These are phyloP conservation scores for Andrena marginata DNA, from an alignment of 2,888 invertebrate genomes.

Conservation along the genomic window DNA sequence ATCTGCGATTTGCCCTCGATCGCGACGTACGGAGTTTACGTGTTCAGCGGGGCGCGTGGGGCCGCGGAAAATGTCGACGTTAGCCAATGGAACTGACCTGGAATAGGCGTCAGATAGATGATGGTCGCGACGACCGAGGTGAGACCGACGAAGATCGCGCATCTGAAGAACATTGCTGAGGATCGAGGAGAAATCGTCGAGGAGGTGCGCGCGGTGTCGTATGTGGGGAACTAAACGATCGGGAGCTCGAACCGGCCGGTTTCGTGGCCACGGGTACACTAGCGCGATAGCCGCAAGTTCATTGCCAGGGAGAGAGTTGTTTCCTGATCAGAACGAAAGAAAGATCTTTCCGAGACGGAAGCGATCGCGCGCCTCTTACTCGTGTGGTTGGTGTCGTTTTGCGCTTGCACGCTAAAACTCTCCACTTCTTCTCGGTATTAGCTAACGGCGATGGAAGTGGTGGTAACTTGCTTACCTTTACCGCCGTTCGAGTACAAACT, in stretches of 20 bases:
- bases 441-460: no score
- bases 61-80: no score
- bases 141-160: slow-evolving; percentile 89
- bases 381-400: not conserved
- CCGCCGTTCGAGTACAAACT: no score
- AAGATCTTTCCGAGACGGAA: slow-evolving; percentile 66
- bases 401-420: not conserved
- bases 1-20: not conserved
- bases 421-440: no score
- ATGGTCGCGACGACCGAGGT: slow-evolving; percentile 89
- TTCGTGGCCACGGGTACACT: slow-evolving; percentile 81
- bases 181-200: not conserved
- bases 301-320: slow-evolving; percentile 83
- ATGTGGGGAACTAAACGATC: slow-evolving; percentile 45
- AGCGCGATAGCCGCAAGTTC: slow-evolving; percentile 80
- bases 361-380: slow-evolving; percentile 11
- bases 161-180: slow-evolving; percentile 86
- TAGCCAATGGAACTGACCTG: slow-evolving; percentile 85
- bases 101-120: slow-evolving; percentile 90
- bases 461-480: no score
- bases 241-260: slow-evolving; percentile 72
- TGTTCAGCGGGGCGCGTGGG: not conserved
- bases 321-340: slow-evolving; percentile 75
- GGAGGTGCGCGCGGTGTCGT: slow-evolving; percentile 1
- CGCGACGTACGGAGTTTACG: not conserved